Percentiles rank a stretch among this genome's conserved stretches.
Conservation (phyloP, 2,113 vertebrate species). For the Burhinus bistriatus region DNA sequence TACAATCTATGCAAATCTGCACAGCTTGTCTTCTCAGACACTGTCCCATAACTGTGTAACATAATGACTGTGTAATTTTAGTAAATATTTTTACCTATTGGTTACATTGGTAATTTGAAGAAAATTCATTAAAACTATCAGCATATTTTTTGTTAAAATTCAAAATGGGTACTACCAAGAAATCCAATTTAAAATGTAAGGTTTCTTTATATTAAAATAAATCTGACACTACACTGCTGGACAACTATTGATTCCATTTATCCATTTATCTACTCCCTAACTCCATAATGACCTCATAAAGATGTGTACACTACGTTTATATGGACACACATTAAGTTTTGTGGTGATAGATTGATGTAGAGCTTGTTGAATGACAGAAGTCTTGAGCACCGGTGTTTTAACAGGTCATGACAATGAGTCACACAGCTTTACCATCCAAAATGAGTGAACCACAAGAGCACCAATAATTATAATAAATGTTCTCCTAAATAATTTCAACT, state of each 20-base stretch:
- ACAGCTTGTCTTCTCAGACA: neutral
- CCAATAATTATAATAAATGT: neutral
- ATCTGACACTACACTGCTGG: neutral
- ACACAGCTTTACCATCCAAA: neutral
- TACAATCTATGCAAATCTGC: neutral
- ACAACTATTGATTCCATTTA: neutral
- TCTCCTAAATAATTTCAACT: neutral
- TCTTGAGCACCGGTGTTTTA: neutral
- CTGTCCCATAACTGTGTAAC: neutral
- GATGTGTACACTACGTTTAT: neutral
- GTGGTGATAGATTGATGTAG: neutral
- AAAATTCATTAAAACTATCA: neutral
- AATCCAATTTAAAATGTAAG: neutral
- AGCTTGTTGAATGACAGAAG: neutral
- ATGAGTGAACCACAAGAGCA: neutral
- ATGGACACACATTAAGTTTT: neutral
- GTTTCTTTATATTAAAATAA: neutral
- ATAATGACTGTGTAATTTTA: neutral
- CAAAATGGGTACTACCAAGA: neutral
- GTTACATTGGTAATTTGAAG: neutral
- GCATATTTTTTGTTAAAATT: neutral
- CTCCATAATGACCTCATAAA: neutral
- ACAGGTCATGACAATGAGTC: neutral
- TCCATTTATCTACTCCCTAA: neutral
- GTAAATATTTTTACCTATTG: neutral